A percentile compares a stretch with the other conserved stretches of the same genome.
Evolutionary conservation across 2,113 vertebrate species (phyloP).

Genomic region (Benitochromis conjunctus): DNA sequence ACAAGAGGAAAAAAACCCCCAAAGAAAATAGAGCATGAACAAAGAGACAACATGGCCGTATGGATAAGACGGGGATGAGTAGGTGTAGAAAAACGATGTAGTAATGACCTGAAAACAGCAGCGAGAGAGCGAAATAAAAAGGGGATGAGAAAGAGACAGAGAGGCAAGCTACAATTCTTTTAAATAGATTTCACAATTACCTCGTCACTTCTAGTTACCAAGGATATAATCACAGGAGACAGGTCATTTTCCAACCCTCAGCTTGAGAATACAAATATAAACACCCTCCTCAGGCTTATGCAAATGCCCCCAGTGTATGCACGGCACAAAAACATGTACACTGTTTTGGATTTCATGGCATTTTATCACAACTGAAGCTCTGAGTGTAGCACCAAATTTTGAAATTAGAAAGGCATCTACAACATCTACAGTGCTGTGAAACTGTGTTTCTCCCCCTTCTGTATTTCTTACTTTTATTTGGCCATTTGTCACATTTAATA

Average conservation of each 20-base stretch:
- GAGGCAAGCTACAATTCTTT: slow-evolving; percentile 68
- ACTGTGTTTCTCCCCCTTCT: neutral
- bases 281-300: slow-evolving; percentile 29
- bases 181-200: slow-evolving; percentile 79
- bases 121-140: neutral
- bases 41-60: neutral
- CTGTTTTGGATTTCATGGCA: neutral
- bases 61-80: neutral
- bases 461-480: accelerated
- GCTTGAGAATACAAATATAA: slow-evolving; percentile 61
- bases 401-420: neutral
- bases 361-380: neutral
- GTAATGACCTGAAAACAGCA: slow-evolving; percentile 25
- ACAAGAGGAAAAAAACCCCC: neutral
- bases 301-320: slow-evolving; percentile 18
- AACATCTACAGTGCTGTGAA: neutral
- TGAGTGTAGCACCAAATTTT: neutral
- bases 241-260: slow-evolving; percentile 69
- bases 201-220: slow-evolving; percentile 73
- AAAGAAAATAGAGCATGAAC: neutral
- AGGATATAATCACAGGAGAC: slow-evolving; percentile 71
- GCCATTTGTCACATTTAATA: neutral
- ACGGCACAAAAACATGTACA: neutral
- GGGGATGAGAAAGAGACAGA: neutral
- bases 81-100: neutral